These are phyloP conservation scores for Pollenia labialis DNA, from an alignment of 2,888 invertebrate genomes.

Conservation along the genomic window DNA sequence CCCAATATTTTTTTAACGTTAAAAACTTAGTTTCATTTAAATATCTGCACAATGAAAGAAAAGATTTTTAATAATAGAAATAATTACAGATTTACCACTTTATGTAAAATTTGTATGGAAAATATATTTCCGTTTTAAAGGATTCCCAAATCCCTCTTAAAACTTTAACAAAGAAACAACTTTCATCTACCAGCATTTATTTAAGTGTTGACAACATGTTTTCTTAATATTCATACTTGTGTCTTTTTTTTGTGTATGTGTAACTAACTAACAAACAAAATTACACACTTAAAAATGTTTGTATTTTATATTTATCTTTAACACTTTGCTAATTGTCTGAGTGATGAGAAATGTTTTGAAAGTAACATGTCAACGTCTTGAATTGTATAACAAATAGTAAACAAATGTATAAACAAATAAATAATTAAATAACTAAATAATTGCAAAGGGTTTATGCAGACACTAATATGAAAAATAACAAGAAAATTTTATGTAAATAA, in stretches of 20 bases:
- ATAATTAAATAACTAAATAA: constrained; percentile 55
- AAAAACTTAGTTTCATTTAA: no score
- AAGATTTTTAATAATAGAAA: no score
- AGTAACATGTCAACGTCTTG: constrained; percentile 70
- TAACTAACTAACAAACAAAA: constrained; percentile 15
- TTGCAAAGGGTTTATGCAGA: constrained; percentile 11
- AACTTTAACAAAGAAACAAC: neutral
- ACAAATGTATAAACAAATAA: constrained; percentile 47
- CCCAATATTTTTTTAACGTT: no score
- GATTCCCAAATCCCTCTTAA: no score
- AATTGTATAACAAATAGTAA: constrained; percentile 68
- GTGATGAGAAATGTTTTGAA: constrained; percentile 67
- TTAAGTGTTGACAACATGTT: constrained; percentile 42
- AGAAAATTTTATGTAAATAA: neutral
- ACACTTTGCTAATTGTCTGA: constrained; percentile 75
- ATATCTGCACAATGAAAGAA: no score
- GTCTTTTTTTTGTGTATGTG: constrained; percentile 22
- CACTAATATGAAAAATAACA: constrained; percentile 15
- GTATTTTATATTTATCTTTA: constrained; percentile 74
- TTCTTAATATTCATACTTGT: constrained; percentile 15
- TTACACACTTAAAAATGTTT: neutral
- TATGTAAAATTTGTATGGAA: no score
- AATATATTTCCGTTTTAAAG: no score
- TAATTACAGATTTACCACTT: no score
- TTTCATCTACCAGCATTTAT: constrained; percentile 25